Evolutionary conservation across 1,140 invertebrate genomes (phyloP).

Genomic region (Meloidogyne chitwoodi): DNA sequence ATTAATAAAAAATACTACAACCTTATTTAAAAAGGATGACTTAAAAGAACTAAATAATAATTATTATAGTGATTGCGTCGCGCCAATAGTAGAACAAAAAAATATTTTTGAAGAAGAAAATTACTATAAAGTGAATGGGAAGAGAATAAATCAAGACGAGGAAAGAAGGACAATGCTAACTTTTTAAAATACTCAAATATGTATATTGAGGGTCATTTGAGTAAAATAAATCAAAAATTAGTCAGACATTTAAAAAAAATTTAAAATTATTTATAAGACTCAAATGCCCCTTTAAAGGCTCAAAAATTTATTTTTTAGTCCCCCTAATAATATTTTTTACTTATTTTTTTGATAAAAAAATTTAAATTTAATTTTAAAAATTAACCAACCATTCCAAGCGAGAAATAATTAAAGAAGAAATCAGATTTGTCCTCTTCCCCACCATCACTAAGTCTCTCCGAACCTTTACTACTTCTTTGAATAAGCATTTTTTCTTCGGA

Average conservation of each 20-base stretch:
- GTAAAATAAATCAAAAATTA: background rate
- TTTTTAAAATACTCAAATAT: background rate
- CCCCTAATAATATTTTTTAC: background rate
- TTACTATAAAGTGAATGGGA: background rate
- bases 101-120: background rate
- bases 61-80: background rate
- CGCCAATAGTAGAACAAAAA: background rate
- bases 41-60: background rate
- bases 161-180: background rate
- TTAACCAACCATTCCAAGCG: constrained; percentile 53
- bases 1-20: background rate
- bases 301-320: background rate
- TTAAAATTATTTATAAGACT: background rate
- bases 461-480: constrained; percentile 28
- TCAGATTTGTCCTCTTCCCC: constrained; percentile 45
- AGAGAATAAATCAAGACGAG: background rate
- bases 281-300: constrained; percentile 2
- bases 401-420: constrained; percentile 59
- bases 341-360: too few relatives aligned
- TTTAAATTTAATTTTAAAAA: constrained; percentile 19
- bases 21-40: background rate
- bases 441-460: constrained; percentile 8
- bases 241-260: background rate
- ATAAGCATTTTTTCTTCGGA: constrained; percentile 60
- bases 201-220: background rate